Evolutionary conservation across 2,888 invertebrate species (phyloP), one percentile per base, ranked within the genome.

Genomic region (Drosophila putrida): DNA sequence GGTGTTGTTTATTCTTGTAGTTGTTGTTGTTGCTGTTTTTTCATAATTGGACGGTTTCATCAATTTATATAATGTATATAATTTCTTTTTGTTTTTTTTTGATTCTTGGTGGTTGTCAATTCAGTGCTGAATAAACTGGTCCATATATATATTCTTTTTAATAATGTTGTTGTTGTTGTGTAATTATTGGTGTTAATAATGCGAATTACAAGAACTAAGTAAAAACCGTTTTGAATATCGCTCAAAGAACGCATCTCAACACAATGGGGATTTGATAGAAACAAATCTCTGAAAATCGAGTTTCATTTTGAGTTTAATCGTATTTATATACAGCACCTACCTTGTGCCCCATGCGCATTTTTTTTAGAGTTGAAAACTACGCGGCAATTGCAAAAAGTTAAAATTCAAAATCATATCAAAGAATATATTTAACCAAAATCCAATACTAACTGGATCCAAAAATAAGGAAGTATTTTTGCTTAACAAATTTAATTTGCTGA

Each of bases 121-220:
- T 84, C 86, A 88, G 67, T 88, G 65, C 61, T 83, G 83, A 87
- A 83, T 75, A 88, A 88, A 84, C 83, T 84, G 83, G 83, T 88
- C 83, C 83, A 79, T 85, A 20, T 20, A 20, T 20, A 20, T 20
- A 68, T 85, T 66, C 50, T 49, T 41, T 57, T 39, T 43, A 31
- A 43, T 51, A 13, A 46, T 35, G 35, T 64, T 39, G 51, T 64
- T 65, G 62, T 70, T 64, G 51, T 50, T 46, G 63, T 78, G 61
- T 54, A 60, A 62, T 70, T 55, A 61, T 57, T 70, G 69, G 63
- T 63, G 47, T 63, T 49, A 69, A 59, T 55, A 63, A 66, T 53
- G 64, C 53, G 57, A 72, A 74, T 79, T 66, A 66, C 65, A 74
- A 70, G 70, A 67, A 78, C 65, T 73, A 58, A 78, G 39, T 61